Percentiles rank a stretch among this genome's conserved stretches.
phyloP scores from a whole-genome alignment of 2,113 vertebrate genomes.

The Haplochromis burtoni region DNA sequence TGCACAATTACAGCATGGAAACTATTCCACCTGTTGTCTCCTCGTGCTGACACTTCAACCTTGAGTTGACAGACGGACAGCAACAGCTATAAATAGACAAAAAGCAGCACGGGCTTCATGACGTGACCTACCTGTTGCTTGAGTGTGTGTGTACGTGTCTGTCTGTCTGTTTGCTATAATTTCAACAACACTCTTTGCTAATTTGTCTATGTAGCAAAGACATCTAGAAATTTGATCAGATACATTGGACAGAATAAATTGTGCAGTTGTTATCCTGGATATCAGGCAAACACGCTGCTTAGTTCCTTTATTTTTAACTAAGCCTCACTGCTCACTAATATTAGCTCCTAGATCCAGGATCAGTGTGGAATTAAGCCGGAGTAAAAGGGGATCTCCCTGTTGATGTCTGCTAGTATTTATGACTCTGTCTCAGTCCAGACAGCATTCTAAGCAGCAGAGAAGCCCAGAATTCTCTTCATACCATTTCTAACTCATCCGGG shows the following conservation, averaged over 20 bases:
- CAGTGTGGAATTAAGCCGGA: neutral
- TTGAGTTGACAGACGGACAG: slow-evolving; percentile 6
- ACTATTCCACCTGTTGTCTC: slow-evolving; percentile 27
- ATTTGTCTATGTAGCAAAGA: neutral
- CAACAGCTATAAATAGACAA: neutral
- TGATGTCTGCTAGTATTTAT: slow-evolving; percentile 34
- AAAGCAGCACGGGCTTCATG: neutral
- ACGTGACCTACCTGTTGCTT: neutral
- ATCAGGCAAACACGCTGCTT: neutral
- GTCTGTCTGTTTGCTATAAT: neutral
- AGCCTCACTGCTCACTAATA: neutral
- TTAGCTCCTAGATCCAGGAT: slow-evolving; percentile 16
- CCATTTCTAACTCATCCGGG: neutral
- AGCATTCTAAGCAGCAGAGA: neutral
- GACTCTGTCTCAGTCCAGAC: neutral
- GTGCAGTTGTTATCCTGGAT: neutral
- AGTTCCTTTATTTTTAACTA: neutral
- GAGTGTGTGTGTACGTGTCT: neutral
- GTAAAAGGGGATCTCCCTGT: slow-evolving; percentile 44
- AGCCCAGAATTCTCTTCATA: neutral
- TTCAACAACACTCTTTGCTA: neutral
- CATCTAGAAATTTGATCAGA: neutral
- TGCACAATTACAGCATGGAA: neutral
- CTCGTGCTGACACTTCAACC: neutral
- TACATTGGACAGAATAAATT: neutral